Evolutionary conservation across 1,140 invertebrate genomes (phyloP), one percentile per base, ranked within the genome.

Genomic region (Trichonephila inaurata): DNA sequence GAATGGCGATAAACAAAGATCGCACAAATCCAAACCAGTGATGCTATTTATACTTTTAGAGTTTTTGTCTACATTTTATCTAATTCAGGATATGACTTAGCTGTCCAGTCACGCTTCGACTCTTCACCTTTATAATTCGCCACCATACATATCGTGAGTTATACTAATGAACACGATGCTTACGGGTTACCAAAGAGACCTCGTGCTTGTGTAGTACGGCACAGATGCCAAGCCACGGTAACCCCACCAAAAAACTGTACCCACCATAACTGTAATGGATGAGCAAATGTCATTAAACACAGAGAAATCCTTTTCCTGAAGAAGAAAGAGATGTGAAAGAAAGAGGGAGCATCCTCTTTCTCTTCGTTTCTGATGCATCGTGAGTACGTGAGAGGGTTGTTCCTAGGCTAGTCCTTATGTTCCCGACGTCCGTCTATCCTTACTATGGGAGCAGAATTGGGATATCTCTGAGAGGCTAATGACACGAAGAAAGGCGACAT

Each of bases 281-380:
- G 89, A 82, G 89, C 89, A 91, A 91, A 91, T 91, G 89, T 91
- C 89, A 91, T 91, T 91, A 91, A 83, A 91, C 89, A 91, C 51
- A 91, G 58, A 77, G 72, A 77, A 89, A 89, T 89, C 87, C 87
- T 89, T 89, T 72, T 89, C 72, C 28, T 72, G 12, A 33, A 62
- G 85, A 21, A 64, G 21, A 77, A 40, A 5, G 77, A 24, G 77
- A 44, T 82, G 72, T 77, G 82, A 83, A 83, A 83, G 82, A 77
- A 77, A 77, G 72, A 18, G 28, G 85, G 58, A 28, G 24, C 61
- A n/a, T 16, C 28, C 18, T 19, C 58, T 8, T n/a, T 10, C 24
- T 28, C 60, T 61, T 40, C 28, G 58, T 91, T 60, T 81, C 89
- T 91, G 89, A 91, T 91, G 89, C 51, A 91, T 91, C 82, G 89